Base-by-base conservation (phyloP, 2,113 vertebrate species). In the Nesoenas mayeri region DNA sequence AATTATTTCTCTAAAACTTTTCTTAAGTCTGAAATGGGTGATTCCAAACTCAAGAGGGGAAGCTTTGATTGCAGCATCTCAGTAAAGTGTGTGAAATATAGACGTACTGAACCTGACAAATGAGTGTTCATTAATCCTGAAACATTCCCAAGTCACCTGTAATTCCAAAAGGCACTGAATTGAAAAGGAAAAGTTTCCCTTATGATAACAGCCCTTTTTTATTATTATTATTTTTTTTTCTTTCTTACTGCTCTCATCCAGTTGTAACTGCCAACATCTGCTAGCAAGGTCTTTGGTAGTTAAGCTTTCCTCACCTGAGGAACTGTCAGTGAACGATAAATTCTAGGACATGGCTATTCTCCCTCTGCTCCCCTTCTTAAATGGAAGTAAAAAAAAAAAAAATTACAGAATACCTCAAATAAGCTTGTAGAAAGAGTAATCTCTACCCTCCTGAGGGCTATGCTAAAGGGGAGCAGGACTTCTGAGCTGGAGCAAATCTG, bases 1-100 rank as follows among this genome's bases (percentile, higher is more conserved):
- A 89, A 82, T 83, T 96, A 34, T 83, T 56, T 70, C 81, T 64
- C 48, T 80, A 58, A 85, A 62, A 92, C 57, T 72, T 77, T 56
- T 61, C 28, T 83, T 54, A 83, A 69, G 86, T 93, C 94, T 77
- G 91, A 74, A 81, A 91, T 94, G 79, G 50, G 38, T 85, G 56
- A 53, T 72, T 88, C 53, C 66, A 82, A 70, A 92, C 71, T 79
- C n/a, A 18, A 69, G 54, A 64, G 73, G 66, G 51, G 40, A 84
- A 87, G 22, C 12, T 83, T 84, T 89, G 81, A 81, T 83, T 75
- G 48, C n/a, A 40, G 38, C 4, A 1, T 89, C 48, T 53, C 69
- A n/a, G 65, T 84, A 54, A 81, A 87, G 25, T 36, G 29, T 21
- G 32, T 8, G 1, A 29, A 91, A 53, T 40, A 79, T 36, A 87